Evolutionary conservation across 2,888 invertebrate genomes (phyloP), one percentile per base, ranked within the genome.

Genomic region (Pristionchus japonicus): DNA sequence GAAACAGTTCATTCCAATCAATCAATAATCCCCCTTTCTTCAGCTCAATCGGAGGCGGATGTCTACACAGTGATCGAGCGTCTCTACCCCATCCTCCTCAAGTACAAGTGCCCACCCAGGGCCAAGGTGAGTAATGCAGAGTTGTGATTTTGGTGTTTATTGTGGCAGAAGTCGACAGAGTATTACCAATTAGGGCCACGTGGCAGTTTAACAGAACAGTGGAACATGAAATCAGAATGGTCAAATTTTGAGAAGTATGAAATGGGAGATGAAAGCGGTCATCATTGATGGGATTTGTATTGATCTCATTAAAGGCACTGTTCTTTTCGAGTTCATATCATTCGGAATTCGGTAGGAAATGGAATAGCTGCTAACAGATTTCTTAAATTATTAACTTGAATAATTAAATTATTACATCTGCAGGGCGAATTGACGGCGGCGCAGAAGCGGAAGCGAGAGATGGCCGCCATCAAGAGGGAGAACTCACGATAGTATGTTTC

Each of bases 11-110:
- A 31, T 27, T 23, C 64, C 11, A 23, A n/a, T 27, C 11, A 77
- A 20, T 77, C 23, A 13, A 3, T 20, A 37, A 83, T 83, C 27
- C 49, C 77, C 84, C 23, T 23, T 9, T 11, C 89, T 92, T 88
- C 88, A 93, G 94, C 94, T 0, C 89, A 89, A 13, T 93, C 94
- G 7, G 92, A 92, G 88, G 90, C 84, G 4, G 92, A 89, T 52
- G 93, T 93, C 6, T 43, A 90, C 34, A 87, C 74, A 17, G 91
- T 90, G 15, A 91, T 93, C 70, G 89, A 91, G 37, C 90, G 89
- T 49, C 91, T 94, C 74, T 94, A 92, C 85, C 93, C 93, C 23
- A 91, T 93, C 70, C 91, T 94, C 49, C 86, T 90, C n/a, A 89
- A 92, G 88, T 94, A 93, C 90, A 89, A 90, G 11, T 91, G 91